Evolutionary conservation across 2,888 invertebrate genomes (phyloP).

Genomic region (Melanchra persicariae): DNA sequence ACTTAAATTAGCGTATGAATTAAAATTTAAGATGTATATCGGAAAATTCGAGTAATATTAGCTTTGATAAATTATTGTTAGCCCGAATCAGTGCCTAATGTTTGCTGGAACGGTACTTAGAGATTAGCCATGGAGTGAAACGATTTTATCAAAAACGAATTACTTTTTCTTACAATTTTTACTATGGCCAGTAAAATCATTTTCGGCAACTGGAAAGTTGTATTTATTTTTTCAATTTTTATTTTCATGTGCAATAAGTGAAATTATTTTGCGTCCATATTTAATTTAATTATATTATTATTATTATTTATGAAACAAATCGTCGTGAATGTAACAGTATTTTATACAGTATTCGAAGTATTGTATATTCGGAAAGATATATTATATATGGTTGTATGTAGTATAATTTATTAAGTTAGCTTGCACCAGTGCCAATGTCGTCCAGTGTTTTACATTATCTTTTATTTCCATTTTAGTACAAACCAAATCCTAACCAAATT

Average conservation of each 20-base stretch:
- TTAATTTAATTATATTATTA: slow-evolving; percentile 70
- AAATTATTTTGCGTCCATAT: slow-evolving; percentile 89
- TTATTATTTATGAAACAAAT: slow-evolving; percentile 74
- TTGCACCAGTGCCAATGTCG: slow-evolving; percentile 80
- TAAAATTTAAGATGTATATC: slow-evolving; percentile 82
- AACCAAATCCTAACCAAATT: slow-evolving; percentile 84
- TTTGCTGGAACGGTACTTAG: slow-evolving; percentile 78
- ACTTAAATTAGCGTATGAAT: slow-evolving; percentile 70
- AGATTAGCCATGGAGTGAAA: slow-evolving; percentile 78
- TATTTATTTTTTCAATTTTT: slow-evolving; percentile 59
- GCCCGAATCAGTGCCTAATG: slow-evolving; percentile 88
- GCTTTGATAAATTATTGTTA: slow-evolving; percentile 87
- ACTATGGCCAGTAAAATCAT: slow-evolving; percentile 65
- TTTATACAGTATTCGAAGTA: slow-evolving; percentile 84
- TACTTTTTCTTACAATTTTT: slow-evolving; percentile 49
- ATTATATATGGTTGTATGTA: slow-evolving; percentile 70
- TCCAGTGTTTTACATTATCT: slow-evolving; percentile 75
- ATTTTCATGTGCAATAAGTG: slow-evolving; percentile 87
- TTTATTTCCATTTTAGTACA: slow-evolving; percentile 75
- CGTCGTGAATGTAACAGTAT: slow-evolving; percentile 87
- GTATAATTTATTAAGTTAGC: slow-evolving; percentile 76
- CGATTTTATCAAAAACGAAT: slow-evolving; percentile 51
- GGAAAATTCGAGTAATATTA: slow-evolving; percentile 79
- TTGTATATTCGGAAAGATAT: slow-evolving; percentile 69
- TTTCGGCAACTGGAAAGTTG: slow-evolving; percentile 35